Base-by-base conservation (phyloP, 64 coral and sea anemone genomes). In the Exaiptasia diaphana region DNA sequence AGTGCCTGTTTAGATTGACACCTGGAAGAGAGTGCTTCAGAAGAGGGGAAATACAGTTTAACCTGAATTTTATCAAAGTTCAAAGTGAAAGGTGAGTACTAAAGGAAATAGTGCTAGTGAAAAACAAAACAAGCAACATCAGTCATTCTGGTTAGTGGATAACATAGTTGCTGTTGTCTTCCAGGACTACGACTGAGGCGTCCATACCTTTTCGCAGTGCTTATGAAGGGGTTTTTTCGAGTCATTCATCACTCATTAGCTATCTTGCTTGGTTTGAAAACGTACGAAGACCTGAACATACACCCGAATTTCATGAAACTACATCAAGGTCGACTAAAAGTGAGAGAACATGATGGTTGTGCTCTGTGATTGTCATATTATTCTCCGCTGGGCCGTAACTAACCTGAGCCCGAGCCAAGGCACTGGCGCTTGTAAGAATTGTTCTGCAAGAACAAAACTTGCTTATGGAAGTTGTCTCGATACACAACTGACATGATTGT, bases 1-100 rank as follows among this genome's bases (percentile, higher is more conserved):
- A 94, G 91, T 89, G 86, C 64, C 54, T 94, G 74, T 94, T 94
- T 48, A 89, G 53, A 53, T 63, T 94, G 25, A 79, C 73, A 37
- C 64, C 73, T 4, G 74, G 79, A 15, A 88, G 42, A 1, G 69
- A 32, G 50, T 11, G 37, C 13, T 89, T 78, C 31, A 78, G 62
- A 72, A 80, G 79, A 73, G 91, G 91, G 32, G 25, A 71, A 53
- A 94, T 83, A 27, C 73, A 78, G 2, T 94, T 79, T 40, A 84
- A 50, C 56, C 52, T 94, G 8, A 94, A 85, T 32, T 94, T 94
- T 44, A 65, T 84, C 17, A 80, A 43, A 34, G 80, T 40, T 27
- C 63, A 74, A n/a, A 21, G 42, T 42, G 63, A 76, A 64, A 89
- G 86, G 91, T 94, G 63, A 64, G 9, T 71, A 49, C 23, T 22